phyloP scores from a whole-genome alignment of 2,888 invertebrate genomes.

The Pseudeuparius sepicola region DNA sequence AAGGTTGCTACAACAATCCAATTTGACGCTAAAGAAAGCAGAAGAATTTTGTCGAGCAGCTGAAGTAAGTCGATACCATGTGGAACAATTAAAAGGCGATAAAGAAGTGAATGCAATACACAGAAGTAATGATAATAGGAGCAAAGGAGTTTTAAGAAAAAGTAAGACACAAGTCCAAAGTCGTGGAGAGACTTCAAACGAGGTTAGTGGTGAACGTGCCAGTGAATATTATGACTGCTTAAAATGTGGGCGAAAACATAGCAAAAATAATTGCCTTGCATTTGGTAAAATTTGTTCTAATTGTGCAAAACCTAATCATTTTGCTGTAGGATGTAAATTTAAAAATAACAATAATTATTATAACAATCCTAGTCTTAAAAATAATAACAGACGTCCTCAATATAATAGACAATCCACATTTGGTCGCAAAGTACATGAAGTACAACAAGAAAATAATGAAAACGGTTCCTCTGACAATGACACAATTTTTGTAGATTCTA shows the following conservation, averaged over 20 bases:
- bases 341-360: constrained; percentile 6
- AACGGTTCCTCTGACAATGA: no score
- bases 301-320: constrained; percentile 19
- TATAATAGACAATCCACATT: no score
- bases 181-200: no score
- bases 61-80: constrained; percentile 23
- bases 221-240: constrained; percentile 13
- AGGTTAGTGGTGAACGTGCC: no score
- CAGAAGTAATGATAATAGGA: no score
- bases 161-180: no score
- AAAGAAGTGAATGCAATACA: constrained; percentile 21
- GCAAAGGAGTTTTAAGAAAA: no score
- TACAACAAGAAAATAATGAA: no score
- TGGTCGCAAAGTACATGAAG: no score
- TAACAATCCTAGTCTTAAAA: background rate
- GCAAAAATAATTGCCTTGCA: constrained; percentile 19
- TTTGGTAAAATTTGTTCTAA: constrained; percentile 17
- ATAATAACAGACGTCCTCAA: background rate
- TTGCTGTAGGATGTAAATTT: constrained; percentile 16
- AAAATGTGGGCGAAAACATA: constrained; percentile 18
- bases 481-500: no score
- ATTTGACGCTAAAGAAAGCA: constrained; percentile 15
- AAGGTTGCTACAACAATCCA: constrained; percentile 15
- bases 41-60: constrained; percentile 20
- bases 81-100: constrained; percentile 18